A percentile compares a stretch with the other conserved stretches of the same genome.
Evolutionary conservation across 1,140 invertebrate species (phyloP).

Genomic region (Wasmannia auropunctata): DNA sequence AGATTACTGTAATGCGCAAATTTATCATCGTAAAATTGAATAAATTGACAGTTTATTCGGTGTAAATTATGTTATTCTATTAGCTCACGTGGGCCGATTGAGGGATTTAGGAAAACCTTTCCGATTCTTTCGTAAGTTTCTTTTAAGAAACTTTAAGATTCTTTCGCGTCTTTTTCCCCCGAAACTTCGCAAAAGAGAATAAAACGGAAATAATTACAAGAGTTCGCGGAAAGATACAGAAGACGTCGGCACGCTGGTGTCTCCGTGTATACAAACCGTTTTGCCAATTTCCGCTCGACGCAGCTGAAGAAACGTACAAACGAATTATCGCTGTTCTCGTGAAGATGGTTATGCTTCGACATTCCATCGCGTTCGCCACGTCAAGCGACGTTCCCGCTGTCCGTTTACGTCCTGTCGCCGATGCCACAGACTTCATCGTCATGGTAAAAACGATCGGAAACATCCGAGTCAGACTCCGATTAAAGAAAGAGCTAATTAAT

Average conservation of each 20-base stretch:
- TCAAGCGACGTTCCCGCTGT: constrained; percentile 50
- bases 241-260: constrained; percentile 29
- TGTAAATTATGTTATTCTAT: neutral
- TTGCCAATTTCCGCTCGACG: constrained; percentile 50
- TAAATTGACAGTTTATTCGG: neutral
- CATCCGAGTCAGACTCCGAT: constrained; percentile 60
- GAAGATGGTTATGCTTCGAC: constrained; percentile 61
- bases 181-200: neutral
- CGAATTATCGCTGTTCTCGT: constrained; percentile 52
- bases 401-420: neutral
- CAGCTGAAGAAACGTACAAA: constrained; percentile 45
- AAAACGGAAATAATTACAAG: constrained; percentile 8
- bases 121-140: neutral
- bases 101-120: neutral
- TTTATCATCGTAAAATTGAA: neutral
- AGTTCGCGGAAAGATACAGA: constrained; percentile 1
- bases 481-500: constrained; percentile 76
- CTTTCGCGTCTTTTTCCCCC: neutral
- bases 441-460: constrained; percentile 59
- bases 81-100: neutral
- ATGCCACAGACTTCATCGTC: neutral
- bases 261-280: constrained; percentile 11
- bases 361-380: constrained; percentile 68
- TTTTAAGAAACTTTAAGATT: too few relatives aligned
- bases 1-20: neutral